Base-by-base conservation (phyloP, 2,888 invertebrate species). In the Corbicula japonica region DNA sequence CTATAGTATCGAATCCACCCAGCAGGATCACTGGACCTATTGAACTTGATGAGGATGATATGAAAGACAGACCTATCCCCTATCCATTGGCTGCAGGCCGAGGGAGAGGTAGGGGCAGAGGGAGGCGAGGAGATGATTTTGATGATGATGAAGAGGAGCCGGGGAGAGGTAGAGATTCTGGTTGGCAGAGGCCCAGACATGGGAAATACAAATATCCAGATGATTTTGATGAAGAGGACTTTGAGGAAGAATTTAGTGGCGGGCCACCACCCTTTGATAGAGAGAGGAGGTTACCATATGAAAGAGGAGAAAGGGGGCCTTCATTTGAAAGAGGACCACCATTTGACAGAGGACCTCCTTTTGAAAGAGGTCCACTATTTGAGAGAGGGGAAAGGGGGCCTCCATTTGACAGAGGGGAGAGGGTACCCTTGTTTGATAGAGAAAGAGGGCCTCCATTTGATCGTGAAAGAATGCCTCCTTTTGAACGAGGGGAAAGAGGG, bases 211-310 rank as follows among this genome's bases (percentile, higher is more conserved):
- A 76, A 32, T 83, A 80, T 48, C 76, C 74, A 15, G 83, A 83
- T 74, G 83, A 83, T 60, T 83, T 83, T 72, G 83, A 83, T 68
- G 79, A 83, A 30, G 83, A 83, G 56, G 83, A 83, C 63, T 83
- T 80, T 77, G 83, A 83, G 26, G 81, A 81, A 21, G 58, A 62
- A 32, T 41, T 54, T 54, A 46, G 35, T 41, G 60, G 62, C 26
- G 58, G 74, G 18, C 56, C 61, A 12, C 28, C 32, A 34, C 26
- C 26, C 38, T 35, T 23, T 41, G 65, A 52, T 1, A 21, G 50
- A 10, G 70, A 68, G 2, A 68, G 74, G 12, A 21, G n/a, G 2
- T 68, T 65, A 26, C 70, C 48, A 10, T 21, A 69, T 35, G 60
- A 68, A 30, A 54, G 58, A 60, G 71, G 56, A 66, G 58, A 79